Conservation (phyloP, 2,797 vertebrate genomes). For the Siniperca obscura region DNA sequence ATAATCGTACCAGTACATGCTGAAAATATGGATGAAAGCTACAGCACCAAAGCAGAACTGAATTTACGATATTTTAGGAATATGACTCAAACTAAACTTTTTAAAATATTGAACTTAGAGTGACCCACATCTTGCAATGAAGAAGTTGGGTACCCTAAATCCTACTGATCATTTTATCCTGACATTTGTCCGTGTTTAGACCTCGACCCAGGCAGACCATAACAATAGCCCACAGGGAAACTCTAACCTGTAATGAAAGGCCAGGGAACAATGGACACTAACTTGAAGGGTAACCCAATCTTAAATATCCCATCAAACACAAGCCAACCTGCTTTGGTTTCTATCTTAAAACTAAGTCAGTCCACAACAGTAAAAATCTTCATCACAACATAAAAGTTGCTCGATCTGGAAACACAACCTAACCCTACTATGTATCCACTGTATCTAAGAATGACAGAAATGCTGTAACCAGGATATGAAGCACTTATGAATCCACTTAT, state of each 20-base stretch:
- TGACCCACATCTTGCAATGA: conserved; percentile 66
- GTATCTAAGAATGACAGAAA: not conserved
- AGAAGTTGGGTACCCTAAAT: conserved; percentile 69
- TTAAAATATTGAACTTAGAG: conserved; percentile 65
- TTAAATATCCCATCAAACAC: conserved; percentile 93
- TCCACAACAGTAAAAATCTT: conserved; percentile 42
- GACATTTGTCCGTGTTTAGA: conserved; percentile 85
- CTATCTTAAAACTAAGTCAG: conserved; percentile 55
- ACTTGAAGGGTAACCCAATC: conserved; percentile 92
- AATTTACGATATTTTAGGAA: not conserved
- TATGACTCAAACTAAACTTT: conserved; percentile 38
- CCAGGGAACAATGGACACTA: conserved; percentile 91
- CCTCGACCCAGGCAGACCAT: conserved; percentile 83
- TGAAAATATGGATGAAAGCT: not conserved
- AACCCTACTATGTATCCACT: conserved; percentile 1
- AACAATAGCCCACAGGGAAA: conserved; percentile 90
- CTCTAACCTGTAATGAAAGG: conserved; percentile 95
- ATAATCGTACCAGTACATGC: conserved; percentile 13
- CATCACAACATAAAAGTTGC: conserved; percentile 42
- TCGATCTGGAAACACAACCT: conserved; percentile 9
- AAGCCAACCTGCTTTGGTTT: conserved; percentile 83
- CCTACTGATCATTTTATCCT: conserved; percentile 81
- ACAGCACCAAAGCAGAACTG: not conserved
- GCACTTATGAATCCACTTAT: conserved; percentile 24
- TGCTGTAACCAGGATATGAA: conserved; percentile 20